Percentiles rank a stretch among this genome's conserved stretches.
Conservation (phyloP, 2,888 invertebrate species). For the Agrochola circellaris region DNA sequence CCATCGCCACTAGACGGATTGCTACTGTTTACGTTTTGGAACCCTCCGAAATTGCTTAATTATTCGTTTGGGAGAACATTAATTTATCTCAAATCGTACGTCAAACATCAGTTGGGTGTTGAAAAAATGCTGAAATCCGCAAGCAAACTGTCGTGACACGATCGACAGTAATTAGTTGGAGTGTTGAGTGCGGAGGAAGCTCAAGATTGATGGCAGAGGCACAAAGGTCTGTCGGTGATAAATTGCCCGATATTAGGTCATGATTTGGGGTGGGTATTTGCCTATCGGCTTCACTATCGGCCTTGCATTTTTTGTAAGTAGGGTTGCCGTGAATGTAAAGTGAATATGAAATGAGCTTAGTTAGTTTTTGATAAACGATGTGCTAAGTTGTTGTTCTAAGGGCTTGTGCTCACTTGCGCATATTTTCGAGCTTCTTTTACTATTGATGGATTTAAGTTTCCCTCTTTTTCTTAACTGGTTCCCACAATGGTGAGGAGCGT, state of each 20-base stretch:
- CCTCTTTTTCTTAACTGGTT: background rate
- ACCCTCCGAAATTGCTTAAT: slow-evolving; percentile 54
- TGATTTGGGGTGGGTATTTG: slow-evolving; percentile 88
- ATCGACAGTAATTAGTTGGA: slow-evolving; percentile 89
- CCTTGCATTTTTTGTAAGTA: slow-evolving; percentile 79
- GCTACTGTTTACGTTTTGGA: slow-evolving; percentile 60
- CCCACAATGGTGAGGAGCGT: background rate
- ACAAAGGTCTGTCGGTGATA: slow-evolving; percentile 90
- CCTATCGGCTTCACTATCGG: slow-evolving; percentile 83
- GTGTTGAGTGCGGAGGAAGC: slow-evolving; percentile 86
- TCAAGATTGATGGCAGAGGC: slow-evolving; percentile 87
- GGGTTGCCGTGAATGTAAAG: slow-evolving; percentile 72
- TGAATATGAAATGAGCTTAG: slow-evolving; percentile 74
- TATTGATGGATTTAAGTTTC: slow-evolving; percentile 12
- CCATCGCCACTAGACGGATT: slow-evolving; percentile 61
- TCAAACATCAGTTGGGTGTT: slow-evolving; percentile 72
- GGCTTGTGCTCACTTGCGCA: background rate
- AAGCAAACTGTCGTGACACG: slow-evolving; percentile 85
- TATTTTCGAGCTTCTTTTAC: background rate
- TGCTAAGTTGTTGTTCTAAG: slow-evolving; percentile 38
- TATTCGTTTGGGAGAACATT: slow-evolving; percentile 53
- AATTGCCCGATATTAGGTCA: slow-evolving; percentile 89
- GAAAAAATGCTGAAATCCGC: slow-evolving; percentile 79
- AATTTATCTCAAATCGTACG: slow-evolving; percentile 66
- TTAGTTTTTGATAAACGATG: slow-evolving; percentile 69